Conservation (phyloP, 2,797 vertebrate species). For the Phataginus tricuspis region DNA sequence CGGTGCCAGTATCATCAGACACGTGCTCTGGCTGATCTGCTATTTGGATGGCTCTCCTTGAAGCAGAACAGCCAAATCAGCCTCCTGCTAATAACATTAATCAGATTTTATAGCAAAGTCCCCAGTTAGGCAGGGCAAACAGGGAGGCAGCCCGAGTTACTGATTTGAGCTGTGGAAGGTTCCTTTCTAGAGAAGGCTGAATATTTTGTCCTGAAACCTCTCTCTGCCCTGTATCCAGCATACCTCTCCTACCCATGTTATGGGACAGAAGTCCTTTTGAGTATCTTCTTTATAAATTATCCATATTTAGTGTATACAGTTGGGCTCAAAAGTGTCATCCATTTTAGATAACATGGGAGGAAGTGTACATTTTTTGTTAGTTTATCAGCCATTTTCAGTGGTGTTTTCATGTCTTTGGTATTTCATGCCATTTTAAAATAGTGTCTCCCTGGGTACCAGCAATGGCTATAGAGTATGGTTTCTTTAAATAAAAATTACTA, state of each 20-base stretch:
- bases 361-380: conserved; percentile 36
- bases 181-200: conserved; percentile 14
- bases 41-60: conserved; percentile 62
- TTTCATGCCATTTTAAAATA: conserved; percentile 29
- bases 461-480: not conserved
- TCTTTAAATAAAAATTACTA: not conserved
- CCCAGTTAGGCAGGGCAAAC: not conserved
- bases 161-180: not conserved
- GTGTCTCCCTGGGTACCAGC: not conserved
- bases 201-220: not conserved
- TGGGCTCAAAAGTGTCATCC: conserved; percentile 14
- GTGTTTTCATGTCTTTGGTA: not conserved
- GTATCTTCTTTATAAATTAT: not conserved
- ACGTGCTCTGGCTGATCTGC: not conserved
- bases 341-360: conserved; percentile 27
- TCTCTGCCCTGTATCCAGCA: not conserved
- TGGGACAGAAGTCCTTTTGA: not conserved
- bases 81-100: conserved; percentile 41
- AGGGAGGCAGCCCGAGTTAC: not conserved
- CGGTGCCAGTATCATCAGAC: not conserved
- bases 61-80: conserved; percentile 43
- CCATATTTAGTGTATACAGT: not conserved
- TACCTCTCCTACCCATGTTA: not conserved
- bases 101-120: conserved; percentile 54
- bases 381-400: not conserved